phyloP scores from a whole-genome alignment of 2,797 vertebrate genomes.

The Gobionotothen gibberifrons region DNA sequence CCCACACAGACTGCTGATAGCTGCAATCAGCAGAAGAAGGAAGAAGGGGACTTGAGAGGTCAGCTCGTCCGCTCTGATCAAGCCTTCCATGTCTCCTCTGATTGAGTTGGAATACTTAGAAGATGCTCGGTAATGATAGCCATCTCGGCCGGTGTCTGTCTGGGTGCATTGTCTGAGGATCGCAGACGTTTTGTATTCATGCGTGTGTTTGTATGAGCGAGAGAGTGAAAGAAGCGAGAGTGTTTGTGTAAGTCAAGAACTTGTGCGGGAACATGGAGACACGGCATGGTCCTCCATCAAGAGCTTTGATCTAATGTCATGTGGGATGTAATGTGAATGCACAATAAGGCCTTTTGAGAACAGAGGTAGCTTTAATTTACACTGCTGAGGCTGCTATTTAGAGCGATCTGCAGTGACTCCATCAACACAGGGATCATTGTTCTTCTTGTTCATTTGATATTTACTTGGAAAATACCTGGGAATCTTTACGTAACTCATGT shows the following conservation, averaged over 20 bases:
- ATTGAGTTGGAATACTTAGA: conserved; percentile 76
- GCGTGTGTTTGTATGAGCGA: conserved; percentile 18
- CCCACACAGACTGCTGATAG: conserved; percentile 72
- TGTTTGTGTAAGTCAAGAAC: conserved; percentile 49
- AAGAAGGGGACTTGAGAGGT: conserved; percentile 71
- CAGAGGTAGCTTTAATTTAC: neutral
- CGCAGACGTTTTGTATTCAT: conserved; percentile 42
- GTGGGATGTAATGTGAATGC: neutral
- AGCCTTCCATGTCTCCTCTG: conserved; percentile 70
- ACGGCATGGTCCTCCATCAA: neutral
- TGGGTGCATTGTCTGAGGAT: conserved; percentile 38
- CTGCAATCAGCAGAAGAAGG: conserved; percentile 77
- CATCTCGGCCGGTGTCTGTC: conserved; percentile 37
- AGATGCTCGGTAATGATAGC: conserved; percentile 66
- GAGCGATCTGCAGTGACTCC: neutral
- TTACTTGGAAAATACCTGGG: too few relatives aligned
- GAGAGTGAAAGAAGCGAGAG: conserved; percentile 21
- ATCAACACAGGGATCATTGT: neutral
- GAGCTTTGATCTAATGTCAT: conserved; percentile 24
- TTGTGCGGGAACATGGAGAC: conserved; percentile 18
- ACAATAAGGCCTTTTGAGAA: neutral
- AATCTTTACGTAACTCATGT: too few relatives aligned
- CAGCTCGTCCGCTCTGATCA: conserved; percentile 70
- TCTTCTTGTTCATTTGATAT: neutral
- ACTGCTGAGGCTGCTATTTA: neutral